Base-by-base conservation (phyloP, 2,113 vertebrate species). In the Murina feae region DNA sequence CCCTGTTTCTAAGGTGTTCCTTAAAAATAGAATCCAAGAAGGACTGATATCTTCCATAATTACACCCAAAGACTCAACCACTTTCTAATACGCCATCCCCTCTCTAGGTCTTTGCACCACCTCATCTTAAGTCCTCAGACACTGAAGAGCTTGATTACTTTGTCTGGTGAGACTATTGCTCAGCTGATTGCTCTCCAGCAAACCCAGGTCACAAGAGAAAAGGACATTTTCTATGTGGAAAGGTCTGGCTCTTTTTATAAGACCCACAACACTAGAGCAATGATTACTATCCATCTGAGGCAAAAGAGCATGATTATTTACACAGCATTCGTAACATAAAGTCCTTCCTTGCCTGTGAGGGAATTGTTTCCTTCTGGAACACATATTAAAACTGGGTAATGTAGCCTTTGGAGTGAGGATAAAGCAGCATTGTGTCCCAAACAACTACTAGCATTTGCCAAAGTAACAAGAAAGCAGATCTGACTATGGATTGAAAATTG, bases 231-330 rank as follows among this genome's bases (percentile, higher is more conserved):
- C 69, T 63, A 75, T 80, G 76, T 16, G 47, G 20, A 68, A n/a
- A 37, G 11, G 21, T 42, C 21, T 75, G 49, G 51, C 5, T 49
- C 71, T 85, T 80, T 18, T 58, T 69, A 8, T 30, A 11, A 47
- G 66, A 93, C 75, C 84, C 51, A 39, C 58, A 65, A 80, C 55
- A 75, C 44, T 32, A 30, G 47, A 89, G 37, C 21, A 53, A 6
- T 96, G 84, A 96, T 87, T 91, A 58, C 47, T 13, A 37, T 49
- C 32, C 76, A 76, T 12, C 71, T 75, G 80, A 82, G 82, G 88
- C 65, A 95, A 92, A 96, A 68, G 42, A 58, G 39, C 69, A 23
- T 92, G 93, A 94, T 95, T 86, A 42, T 60, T 78, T 51, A 25
- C 9, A 63, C 66, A 89, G 49, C n/a, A 69, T 88, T 74, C 17